phyloP scores from a whole-genome alignment of 2,113 vertebrate species.

The Cottus gobio region DNA sequence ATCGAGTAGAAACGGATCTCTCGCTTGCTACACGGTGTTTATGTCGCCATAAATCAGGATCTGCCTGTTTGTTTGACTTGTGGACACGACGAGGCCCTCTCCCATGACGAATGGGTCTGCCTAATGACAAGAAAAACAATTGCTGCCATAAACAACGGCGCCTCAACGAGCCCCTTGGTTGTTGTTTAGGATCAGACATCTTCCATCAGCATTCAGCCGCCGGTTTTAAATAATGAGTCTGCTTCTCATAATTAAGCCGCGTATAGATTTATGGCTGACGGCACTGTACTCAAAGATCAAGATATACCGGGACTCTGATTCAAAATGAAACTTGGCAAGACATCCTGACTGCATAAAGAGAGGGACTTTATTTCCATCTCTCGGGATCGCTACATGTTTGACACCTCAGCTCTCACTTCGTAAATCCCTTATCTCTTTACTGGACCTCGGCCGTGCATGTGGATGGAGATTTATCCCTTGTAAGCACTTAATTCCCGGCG shows the following conservation, averaged over 20 bases:
- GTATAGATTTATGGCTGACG: constrained; percentile 53
- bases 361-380: constrained; percentile 20
- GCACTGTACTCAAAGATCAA: constrained; percentile 18
- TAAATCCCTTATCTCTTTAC: background rate
- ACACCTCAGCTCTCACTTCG: background rate
- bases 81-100: constrained; percentile 32
- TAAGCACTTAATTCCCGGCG: constrained; percentile 25
- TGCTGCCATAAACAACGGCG: constrained; percentile 22
- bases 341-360: constrained; percentile 38
- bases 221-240: constrained; percentile 57
- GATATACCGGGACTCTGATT: constrained; percentile 34
- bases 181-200: constrained; percentile 18
- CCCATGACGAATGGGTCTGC: constrained; percentile 16
- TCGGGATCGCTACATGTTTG: background rate
- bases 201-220: constrained; percentile 12
- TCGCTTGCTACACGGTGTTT: background rate
- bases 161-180: constrained; percentile 11
- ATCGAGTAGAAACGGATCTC: constrained; percentile 33
- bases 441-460: constrained; percentile 16
- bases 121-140: constrained; percentile 44
- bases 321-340: constrained; percentile 45
- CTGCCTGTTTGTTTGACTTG: constrained; percentile 23
- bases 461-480: constrained; percentile 1
- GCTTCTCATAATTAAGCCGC: constrained; percentile 44
- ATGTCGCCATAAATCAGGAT: constrained; percentile 25